These are phyloP conservation scores for Misgurnus anguillicaudatus DNA, from an alignment of 2,113 vertebrate species.

Conservation along the genomic window DNA sequence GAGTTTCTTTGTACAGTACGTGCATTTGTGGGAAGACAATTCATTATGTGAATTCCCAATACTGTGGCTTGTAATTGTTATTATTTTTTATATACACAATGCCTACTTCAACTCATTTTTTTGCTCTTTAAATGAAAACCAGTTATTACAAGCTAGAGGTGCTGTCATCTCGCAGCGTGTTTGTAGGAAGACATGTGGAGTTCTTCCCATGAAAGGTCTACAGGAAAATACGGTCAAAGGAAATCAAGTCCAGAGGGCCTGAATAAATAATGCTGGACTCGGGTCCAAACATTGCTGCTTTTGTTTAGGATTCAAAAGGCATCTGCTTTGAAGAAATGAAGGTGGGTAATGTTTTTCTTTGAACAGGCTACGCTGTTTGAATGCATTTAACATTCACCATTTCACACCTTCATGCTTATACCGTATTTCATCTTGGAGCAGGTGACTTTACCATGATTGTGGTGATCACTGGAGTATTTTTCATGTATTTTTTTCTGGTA, in stretches of 20 bases:
- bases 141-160: too few species aligned
- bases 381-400: neutral
- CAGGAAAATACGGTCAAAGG: too few species aligned
- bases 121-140: too few species aligned
- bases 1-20: neutral
- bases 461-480: neutral
- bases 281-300: neutral
- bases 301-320: too few species aligned
- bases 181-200: too few species aligned
- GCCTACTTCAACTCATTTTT: too few species aligned
- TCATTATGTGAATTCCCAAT: neutral
- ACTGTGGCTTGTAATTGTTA: neutral
- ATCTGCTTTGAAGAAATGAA: neutral
- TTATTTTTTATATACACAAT: neutral
- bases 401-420: neutral
- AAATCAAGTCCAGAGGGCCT: neutral
- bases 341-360: conserved; percentile 9
- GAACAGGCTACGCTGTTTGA: neutral
- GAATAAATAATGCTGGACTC: neutral
- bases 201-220: too few species aligned
- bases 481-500: neutral
- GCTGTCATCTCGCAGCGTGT: too few species aligned
- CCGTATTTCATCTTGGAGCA: neutral
- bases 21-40: neutral
- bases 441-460: neutral